Conservation (phyloP, 2,888 invertebrate species). For the Euproctis similis region DNA sequence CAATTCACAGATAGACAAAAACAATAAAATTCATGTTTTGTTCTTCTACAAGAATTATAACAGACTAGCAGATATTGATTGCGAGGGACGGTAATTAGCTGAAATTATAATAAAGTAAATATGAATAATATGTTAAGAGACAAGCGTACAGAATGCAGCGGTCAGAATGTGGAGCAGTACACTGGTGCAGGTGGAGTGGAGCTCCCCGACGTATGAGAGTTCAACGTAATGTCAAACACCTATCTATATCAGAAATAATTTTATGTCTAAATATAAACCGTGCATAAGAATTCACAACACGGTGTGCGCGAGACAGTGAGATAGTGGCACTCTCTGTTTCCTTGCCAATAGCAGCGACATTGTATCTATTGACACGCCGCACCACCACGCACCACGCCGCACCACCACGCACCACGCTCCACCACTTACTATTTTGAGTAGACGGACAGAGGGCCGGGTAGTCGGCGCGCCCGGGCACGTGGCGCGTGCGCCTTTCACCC, state of each 20-base stretch:
- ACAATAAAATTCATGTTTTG: no score
- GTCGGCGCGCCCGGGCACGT: slow-evolving; percentile 42
- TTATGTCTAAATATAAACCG: slow-evolving; percentile 70
- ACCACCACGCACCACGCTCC: no score
- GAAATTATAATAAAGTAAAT: no score
- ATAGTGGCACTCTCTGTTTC: slow-evolving; percentile 72
- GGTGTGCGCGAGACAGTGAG: slow-evolving; percentile 73
- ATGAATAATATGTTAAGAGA: no score
- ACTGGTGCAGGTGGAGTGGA: slow-evolving; percentile 73
- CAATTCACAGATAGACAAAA: no score
- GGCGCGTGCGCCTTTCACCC: no score
- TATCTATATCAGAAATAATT: slow-evolving; percentile 76
- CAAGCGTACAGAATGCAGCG: slow-evolving; percentile 2
- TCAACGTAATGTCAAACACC: slow-evolving; percentile 76
- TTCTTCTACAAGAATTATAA: no score
- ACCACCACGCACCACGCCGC: slow-evolving; percentile 48
- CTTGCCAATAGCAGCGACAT: slow-evolving; percentile 73
- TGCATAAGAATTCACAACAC: slow-evolving; percentile 75
- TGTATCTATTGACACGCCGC: slow-evolving; percentile 69
- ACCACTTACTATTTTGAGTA: slow-evolving; percentile 61
- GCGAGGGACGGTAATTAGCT: no score
- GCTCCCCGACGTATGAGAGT: slow-evolving; percentile 72
- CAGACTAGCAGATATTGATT: no score
- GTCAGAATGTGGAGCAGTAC: slow-evolving; percentile 37
- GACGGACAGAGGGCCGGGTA: no score